Base-by-base conservation (phyloP, 2,113 vertebrate species). In the Chamaea fasciata region DNA sequence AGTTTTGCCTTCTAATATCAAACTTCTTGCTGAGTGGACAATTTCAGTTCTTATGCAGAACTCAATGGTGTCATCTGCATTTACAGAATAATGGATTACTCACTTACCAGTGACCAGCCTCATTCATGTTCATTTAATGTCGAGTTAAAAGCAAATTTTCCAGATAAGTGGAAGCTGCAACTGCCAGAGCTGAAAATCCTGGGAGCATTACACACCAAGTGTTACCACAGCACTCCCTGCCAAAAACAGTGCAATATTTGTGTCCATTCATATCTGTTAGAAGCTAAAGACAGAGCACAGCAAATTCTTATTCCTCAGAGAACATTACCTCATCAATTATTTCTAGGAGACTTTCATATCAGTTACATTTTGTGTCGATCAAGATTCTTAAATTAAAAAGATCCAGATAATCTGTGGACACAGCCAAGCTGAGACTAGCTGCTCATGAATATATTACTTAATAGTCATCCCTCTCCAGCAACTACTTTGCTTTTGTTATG, bases 391-490 rank as follows among this genome's bases (percentile, higher is more conserved):
- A 95, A 90, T 94, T 97, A 91, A 95, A 92, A 87, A 94, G 42
- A 84, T 74, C 73, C 52, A 89, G 65, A 92, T 89, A 93, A 93
- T 88, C 82, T 86, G 87, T 96, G 90, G 78, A 86, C 90, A 93
- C 75, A 90, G 78, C 70, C 84, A 95, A 91, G 90, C 53, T 80
- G 84, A 94, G 82, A 78, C 67, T 68, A 88, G 68, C 64, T 89
- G 26, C 56, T 94, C 89, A 87, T 94, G 92, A 95, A 95, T 96
- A 81, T 70, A 94, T 90, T 94, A 77, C 67, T 74, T 95, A 87
- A 79, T 60, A 94, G 77, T 49, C 70, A 85, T 80, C 55, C 35
- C 68, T 55, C 35, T 80, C 49, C 84, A 87, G 64, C 55, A 83
- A 28, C 90, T 63, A 47, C 33, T 90, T 92, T 90, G 24, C 33